Evolutionary conservation across 1,140 invertebrate genomes (phyloP), one percentile per base, ranked within the genome.

Genomic region (Archivesica marissinica): DNA sequence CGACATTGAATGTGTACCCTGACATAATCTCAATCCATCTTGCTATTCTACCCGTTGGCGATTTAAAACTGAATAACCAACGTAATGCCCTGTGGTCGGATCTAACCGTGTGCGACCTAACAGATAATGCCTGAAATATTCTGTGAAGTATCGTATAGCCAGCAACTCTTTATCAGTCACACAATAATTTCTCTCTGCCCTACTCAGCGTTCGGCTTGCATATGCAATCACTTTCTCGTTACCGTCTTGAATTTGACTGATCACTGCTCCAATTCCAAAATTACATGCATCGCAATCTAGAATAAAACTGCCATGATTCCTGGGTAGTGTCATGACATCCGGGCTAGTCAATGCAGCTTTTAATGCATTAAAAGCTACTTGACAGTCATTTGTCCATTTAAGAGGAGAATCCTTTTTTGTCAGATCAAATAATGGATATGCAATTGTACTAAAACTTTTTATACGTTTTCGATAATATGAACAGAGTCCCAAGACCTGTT

Each of bases 221-320:
- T 94, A 95, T 6, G 93, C 93, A 25, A 95, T 91, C 1, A 94
- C 35, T 17, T 25, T 17, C 28, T 79, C 76, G 1, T n/a, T 54
- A 33, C 41, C 44, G 44, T n/a, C 56, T 4, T 41, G 7, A 17
- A 41, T 64, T 33, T 64, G 54, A 30, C 56, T 64, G 25, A 79
- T 23, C 2, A 64, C 59, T 20, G 35, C 59, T 28, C 76, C 76
- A 39, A 79, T 64, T 1, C 28, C 76, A n/a, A 59, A 59, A 59
- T 59, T 59, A 59, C 54, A 30, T 3, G 23, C 54, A 59, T 0
- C n/a, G n/a, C 91, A 93, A 56, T 93, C 91, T 1, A 94, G 84
- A 4, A 91, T 91, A 39, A 93, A 92, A n/a, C n/a, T n/a, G n/a
- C 66, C 66, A 33, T 30, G 13, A 70, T 70, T 13, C 15, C 17